Base-by-base conservation (phyloP, 30 jellyfish, hydroid and myxozoan species). In the Cassiopea andromeda region DNA sequence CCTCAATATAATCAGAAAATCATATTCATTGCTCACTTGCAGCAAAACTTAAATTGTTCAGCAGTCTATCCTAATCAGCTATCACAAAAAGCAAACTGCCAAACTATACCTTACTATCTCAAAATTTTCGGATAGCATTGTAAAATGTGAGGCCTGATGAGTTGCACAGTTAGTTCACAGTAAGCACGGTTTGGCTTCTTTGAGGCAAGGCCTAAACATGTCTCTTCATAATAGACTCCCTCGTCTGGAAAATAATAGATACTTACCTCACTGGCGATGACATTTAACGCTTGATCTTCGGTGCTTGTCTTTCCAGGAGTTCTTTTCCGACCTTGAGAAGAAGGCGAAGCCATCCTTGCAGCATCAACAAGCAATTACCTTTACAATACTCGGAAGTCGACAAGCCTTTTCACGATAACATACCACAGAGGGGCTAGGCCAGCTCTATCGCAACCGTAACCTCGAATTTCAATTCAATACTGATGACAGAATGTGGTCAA, bases 261-360 rank as follows among this genome's bases (percentile, higher is more conserved):
- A 70, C 93, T 92, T 66, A 92, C 99, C 95, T 96, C 99, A 76
- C 97, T 85, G 0, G 99, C 99, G 18, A 96, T 96, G 83, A 75
- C 69, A 73, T 93, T 93, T 69, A 96, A 70, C 49, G 98, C 99
- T 64, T 96, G 98, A 68, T 96, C 99, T 84, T 96, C 99, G 69
- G 98, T 85, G 87, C 93, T 94, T 10, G 94, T 49, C 75, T 92
- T 97, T 44, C 92, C 88, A 50, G 78, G 93, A 46, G 95, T 74
- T 49, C 99, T 90, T 70, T 98, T 78, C 79, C 98, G 90, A 64
- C 99, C 97, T 83, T 98, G 98, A 15, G 94, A 98, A 1, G 99
- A 94, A 5, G 98, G 89, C 61, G 98, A 77, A 66, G 97, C 83
- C 97, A 90, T 90, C 59, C 64, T 90, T 69, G 73, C 17, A 7